phyloP scores from a whole-genome alignment of 2,888 invertebrate species.

The Sipunculus nudus region DNA sequence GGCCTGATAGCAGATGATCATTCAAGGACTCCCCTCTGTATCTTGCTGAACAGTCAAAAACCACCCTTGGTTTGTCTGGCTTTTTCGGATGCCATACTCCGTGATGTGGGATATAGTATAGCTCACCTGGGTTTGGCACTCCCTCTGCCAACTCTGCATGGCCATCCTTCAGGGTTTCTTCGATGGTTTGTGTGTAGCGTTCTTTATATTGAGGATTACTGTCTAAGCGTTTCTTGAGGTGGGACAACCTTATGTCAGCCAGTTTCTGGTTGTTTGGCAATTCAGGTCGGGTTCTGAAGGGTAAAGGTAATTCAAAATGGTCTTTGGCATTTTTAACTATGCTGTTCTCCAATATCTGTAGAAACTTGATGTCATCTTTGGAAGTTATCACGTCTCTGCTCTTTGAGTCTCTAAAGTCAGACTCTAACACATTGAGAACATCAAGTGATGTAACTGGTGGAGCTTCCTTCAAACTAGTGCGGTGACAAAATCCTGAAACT shows the following conservation, averaged over 20 bases:
- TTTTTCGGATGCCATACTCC: conserved; percentile 19
- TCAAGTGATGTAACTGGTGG: no score
- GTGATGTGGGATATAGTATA: conserved; percentile 20
- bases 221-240: conserved; percentile 5
- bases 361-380: no score
- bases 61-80: conserved; percentile 21
- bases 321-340: no score
- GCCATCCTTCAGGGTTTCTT: conserved; percentile 1
- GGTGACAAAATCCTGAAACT: no score
- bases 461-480: no score
- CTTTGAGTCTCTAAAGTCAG: no score
- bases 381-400: no score
- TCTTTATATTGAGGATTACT: neutral
- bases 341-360: no score
- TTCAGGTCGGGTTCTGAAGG: conserved; percentile 1
- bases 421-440: no score
- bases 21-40: conserved; percentile 24
- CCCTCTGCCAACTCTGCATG: conserved; percentile 11
- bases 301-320: conserved; percentile 18
- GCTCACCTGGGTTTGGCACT: neutral
- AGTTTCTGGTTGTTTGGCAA: conserved; percentile 19
- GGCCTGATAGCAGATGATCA: conserved; percentile 23
- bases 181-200: conserved; percentile 13
- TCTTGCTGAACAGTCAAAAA: conserved; percentile 30
- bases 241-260: conserved; percentile 2